phyloP scores from a whole-genome alignment of 2,113 vertebrate genomes.

The Falcunculus frontatus region DNA sequence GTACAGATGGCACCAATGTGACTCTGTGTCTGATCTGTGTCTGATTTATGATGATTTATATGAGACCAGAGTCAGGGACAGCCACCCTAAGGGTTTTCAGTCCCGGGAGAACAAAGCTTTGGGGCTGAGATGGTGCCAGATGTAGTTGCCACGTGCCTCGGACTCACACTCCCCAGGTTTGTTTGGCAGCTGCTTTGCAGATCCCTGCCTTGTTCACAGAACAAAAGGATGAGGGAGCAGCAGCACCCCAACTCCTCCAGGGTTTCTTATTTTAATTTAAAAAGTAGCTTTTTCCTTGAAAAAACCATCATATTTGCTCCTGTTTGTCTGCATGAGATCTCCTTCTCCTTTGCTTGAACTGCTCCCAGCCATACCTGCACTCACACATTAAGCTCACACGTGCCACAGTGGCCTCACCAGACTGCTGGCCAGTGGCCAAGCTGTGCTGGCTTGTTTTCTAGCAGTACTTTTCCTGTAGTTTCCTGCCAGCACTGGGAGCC shows the following conservation, averaged over 20 bases:
- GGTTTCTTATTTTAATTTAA: not conserved
- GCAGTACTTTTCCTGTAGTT: not conserved
- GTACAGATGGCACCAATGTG: not conserved
- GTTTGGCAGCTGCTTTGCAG: not conserved
- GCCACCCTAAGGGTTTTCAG: not conserved
- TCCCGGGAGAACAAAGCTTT: not conserved
- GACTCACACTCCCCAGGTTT: fast-evolving
- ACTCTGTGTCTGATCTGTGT: not conserved
- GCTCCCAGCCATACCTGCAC: not conserved
- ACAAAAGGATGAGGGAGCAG: not conserved
- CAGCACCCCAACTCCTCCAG: not conserved
- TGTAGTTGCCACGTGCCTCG: not conserved
- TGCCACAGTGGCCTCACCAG: not conserved
- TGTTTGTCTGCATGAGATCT: not conserved
- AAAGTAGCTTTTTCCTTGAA: not conserved
- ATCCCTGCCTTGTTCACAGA: not conserved
- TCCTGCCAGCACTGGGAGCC: not conserved
- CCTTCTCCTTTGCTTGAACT: not conserved
- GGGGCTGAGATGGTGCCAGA: fast-evolving
- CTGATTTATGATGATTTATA: not conserved
- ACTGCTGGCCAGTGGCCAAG: not conserved
- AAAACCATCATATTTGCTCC: not conserved
- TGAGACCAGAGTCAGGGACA: not conserved
- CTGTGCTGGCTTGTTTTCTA: not conserved
- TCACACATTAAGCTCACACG: fast-evolving